Evolutionary conservation across 2,113 vertebrate species (phyloP).

Genomic region (Gymnorhina tibicen): DNA sequence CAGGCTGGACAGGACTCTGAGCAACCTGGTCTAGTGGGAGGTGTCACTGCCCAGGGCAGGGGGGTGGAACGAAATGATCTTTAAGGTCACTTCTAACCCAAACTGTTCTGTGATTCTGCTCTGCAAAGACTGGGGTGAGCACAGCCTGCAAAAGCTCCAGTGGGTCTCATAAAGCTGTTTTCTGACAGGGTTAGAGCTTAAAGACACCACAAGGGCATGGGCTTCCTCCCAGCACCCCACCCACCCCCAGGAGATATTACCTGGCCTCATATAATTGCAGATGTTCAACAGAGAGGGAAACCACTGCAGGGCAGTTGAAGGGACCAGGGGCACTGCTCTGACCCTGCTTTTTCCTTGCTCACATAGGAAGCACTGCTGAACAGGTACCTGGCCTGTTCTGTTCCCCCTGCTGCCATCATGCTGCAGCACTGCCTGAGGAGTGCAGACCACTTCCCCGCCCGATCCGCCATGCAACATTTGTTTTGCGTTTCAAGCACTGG

Average conservation of each 20-base stretch:
- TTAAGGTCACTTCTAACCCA: not conserved
- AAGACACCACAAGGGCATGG: not conserved
- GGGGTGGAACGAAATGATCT: fast-evolving
- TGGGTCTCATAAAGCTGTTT: not conserved
- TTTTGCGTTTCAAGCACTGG: not conserved
- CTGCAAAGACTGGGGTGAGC: not conserved
- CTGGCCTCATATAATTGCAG: not conserved
- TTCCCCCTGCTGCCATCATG: fast-evolving
- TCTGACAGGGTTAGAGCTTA: not conserved
- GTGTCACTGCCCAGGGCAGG: not conserved
- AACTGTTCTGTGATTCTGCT: not conserved
- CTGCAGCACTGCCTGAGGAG: fast-evolving
- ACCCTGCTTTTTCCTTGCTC: not conserved
- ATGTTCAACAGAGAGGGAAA: not conserved
- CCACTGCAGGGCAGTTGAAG: not conserved
- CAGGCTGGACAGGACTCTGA: not conserved
- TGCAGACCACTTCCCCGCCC: fast-evolving
- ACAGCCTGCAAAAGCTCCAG: not conserved
- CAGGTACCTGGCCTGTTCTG: not conserved
- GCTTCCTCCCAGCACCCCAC: not conserved
- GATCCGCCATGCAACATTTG: fast-evolving
- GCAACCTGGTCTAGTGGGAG: not conserved
- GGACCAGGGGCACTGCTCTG: not conserved
- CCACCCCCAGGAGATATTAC: not conserved
- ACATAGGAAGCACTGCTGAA: not conserved